Evolutionary conservation across 2,888 invertebrate genomes (phyloP), one percentile per base, ranked within the genome.

Genomic region (Leucania comma): DNA sequence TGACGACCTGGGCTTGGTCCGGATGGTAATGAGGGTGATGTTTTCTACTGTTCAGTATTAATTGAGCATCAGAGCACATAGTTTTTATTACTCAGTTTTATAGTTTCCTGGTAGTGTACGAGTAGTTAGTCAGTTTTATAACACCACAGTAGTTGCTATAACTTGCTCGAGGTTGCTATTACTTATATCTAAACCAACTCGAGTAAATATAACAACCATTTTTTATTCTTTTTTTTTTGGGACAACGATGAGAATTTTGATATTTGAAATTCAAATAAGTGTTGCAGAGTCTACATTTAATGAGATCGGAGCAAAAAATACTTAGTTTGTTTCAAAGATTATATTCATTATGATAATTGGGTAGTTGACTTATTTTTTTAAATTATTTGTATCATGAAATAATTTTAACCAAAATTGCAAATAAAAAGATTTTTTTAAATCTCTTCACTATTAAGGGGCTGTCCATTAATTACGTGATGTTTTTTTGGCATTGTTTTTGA

Each of bases 71-170:
- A 53, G 22, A 38, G n/a, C n/a, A 54, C 3, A 20, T 35, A 42
- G 62, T 50, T 60, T 70, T 71, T 60, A 78, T 32, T 14, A 26
- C 29, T 32, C 4, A 3, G 35, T 75, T 60, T 60, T 61, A 78
- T 60, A 24, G 29, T 60, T 64, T 60, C 50, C 42, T 42, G 17
- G 42, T 42, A 42, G 17, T 42, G 42, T n/a, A n/a, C n/a, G n/a
- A n/a, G n/a, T 42, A 42, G 42, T 17, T 42, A 17, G 42, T 42
- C 17, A 20, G 42, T 42, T 42, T 42, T 17, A 42, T 14, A 17
- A 42, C 0, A 54, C 26, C 6, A 24, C 42, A 51, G 32, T 26
- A 54, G 14, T 32, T 20, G 17, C 9, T 51, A 8, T 50, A 35
- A 38, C 38, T 38, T 38, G 9, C 29, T 29, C 29, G 4, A 29